Conservation (phyloP, 2,797 vertebrate genomes). For the Corythornis leucogaster region DNA sequence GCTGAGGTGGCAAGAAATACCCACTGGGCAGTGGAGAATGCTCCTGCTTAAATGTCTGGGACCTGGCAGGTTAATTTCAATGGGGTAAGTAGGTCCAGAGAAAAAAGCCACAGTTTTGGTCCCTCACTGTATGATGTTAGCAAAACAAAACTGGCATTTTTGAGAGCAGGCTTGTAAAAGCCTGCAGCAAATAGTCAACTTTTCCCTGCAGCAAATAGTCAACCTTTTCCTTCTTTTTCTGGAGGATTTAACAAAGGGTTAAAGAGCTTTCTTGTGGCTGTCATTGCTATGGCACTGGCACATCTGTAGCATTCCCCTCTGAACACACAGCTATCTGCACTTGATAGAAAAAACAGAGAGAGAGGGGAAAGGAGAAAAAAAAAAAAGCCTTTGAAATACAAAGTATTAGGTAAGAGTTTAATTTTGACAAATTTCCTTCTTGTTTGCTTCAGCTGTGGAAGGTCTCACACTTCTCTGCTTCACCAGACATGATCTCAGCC, state of each 20-base stretch:
- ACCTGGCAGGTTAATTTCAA: neutral
- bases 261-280: neutral
- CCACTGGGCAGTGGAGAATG: neutral
- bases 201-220: neutral
- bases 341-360: conserved; percentile 35
- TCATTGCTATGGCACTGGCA: neutral
- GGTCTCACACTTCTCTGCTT: too few species aligned
- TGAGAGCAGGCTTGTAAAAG: neutral
- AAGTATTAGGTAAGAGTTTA: conserved; percentile 38
- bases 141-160: neutral
- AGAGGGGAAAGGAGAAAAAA: neutral
- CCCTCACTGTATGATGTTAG: neutral
- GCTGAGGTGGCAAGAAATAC: neutral
- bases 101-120: neutral
- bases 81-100: neutral
- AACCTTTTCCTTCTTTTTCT: neutral
- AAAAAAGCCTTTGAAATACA: conserved; percentile 11
- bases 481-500: too few species aligned
- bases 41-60: neutral
- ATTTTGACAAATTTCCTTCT: neutral
- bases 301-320: neutral
- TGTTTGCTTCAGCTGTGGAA: too few species aligned
- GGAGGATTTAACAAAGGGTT: neutral
- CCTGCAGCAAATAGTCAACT: neutral
- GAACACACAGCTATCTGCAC: conserved; percentile 2